These are phyloP conservation scores for Esox lucius DNA, from an alignment of 2,797 vertebrate species.

Conservation along the genomic window DNA sequence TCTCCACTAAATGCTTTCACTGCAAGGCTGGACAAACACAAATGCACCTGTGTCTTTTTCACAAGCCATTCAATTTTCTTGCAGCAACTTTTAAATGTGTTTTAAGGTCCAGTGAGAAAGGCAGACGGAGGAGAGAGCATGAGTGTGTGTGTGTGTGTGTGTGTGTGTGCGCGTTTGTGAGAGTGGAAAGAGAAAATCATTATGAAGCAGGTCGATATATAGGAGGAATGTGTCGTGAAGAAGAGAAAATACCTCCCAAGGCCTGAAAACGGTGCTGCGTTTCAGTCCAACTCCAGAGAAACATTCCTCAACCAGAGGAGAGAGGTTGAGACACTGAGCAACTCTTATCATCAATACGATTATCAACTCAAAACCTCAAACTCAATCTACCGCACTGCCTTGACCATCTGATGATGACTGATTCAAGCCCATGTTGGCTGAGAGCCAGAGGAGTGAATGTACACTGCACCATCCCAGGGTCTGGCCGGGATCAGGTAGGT, in stretches of 20 bases:
- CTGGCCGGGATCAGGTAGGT: too few relatives aligned
- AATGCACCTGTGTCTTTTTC: constrained; percentile 11
- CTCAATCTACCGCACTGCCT: not conserved
- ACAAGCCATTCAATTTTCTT: not conserved
- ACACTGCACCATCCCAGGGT: too few relatives aligned
- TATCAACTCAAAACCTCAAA: not conserved
- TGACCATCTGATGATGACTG: not conserved
- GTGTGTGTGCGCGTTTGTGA: too few relatives aligned
- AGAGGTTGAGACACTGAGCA: not conserved
- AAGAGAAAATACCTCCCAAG: not conserved
- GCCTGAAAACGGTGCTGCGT: not conserved
- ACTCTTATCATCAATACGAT: not conserved
- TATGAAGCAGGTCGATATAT: not conserved
- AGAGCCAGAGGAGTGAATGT: too few relatives aligned
- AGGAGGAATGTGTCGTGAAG: not conserved
- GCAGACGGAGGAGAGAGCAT: not conserved
- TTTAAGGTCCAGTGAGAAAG: not conserved
- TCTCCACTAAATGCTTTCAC: not conserved
- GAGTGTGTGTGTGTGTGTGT: not conserved
- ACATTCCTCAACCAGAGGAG: not conserved
- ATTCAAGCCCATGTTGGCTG: not conserved
- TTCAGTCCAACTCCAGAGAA: not conserved
- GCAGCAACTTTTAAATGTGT: not conserved
- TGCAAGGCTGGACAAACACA: constrained; percentile 9
- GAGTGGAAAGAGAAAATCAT: not conserved